Base-by-base conservation (phyloP, 2,113 vertebrate species). In the Petrocephalus zakoni region DNA sequence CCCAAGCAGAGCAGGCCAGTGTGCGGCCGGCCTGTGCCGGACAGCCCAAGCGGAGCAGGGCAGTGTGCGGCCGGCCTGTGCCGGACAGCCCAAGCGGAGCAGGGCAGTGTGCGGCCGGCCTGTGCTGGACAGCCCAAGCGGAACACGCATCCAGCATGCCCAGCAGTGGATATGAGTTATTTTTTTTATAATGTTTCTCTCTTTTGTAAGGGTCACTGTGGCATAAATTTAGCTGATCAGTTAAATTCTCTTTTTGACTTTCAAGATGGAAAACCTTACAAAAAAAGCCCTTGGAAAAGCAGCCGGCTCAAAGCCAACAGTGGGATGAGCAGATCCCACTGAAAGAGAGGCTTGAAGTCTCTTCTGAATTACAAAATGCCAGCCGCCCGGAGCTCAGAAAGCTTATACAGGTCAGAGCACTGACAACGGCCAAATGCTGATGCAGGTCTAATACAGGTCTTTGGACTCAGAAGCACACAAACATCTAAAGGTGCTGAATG, bases 251-350 rank as follows among this genome's bases (percentile, higher is more conserved):
- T 13, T 86, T 86, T 55, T 5, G 49, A 55, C 52, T 86, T 49
- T 86, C 52, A 53, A 29, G 52, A 29, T 85, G 22, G 81, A 83
- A 83, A 83, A 22, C 81, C 46, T 2, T 42, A 78, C 72, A 78
- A 78, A 49, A 83, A 82, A 49, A 86, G 55, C n/a, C 25, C 84
- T 55, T 53, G 49, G 25, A 86, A 55, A 86, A 86, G 84, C 51
- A 37, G 49, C 34, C 13, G 49, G 49, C 34, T 53, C 13, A 86
- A 86, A 55, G 51, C 84, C 49, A 56, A 37, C 29, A 55, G 52
- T 34, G 51, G 84, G 84, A 86, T 86, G 17, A 83, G n/a, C 34
- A 86, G 52, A 86, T 55, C 52, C 81, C 81, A 83, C 81, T 47
- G 19, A 83, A 42, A 83, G 81, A 21, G 46, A 83, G 37, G 81